These are phyloP conservation scores for Bombyx mandarina DNA, from an alignment of 1,140 invertebrate species.

Conservation along the genomic window DNA sequence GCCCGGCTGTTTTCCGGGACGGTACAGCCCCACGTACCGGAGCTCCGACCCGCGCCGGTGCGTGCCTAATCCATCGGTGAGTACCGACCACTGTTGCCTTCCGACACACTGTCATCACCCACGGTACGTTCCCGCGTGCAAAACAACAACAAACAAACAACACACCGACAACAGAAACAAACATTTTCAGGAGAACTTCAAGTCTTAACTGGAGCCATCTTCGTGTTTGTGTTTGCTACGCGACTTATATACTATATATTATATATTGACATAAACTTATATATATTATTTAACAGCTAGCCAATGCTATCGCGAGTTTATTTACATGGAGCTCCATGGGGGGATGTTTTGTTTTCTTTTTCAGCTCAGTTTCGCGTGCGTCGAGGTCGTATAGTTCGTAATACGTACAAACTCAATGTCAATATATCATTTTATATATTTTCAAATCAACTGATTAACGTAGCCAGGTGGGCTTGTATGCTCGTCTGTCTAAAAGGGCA, in stretches of 20 bases:
- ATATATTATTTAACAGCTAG: slow-evolving; percentile 15
- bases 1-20: slow-evolving; percentile 65
- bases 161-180: slow-evolving; percentile 1
- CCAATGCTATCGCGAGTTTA: slow-evolving; percentile 29
- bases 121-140: neutral
- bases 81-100: slow-evolving; percentile 25
- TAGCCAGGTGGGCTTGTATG: too few relatives aligned
- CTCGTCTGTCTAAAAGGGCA: too few relatives aligned
- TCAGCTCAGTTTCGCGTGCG: slow-evolving; percentile 10
- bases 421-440: too few relatives aligned
- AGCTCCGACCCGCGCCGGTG: slow-evolving; percentile 61
- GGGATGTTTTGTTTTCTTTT: slow-evolving; percentile 15
- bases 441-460: too few relatives aligned
- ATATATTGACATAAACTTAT: slow-evolving; percentile 1
- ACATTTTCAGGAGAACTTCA: slow-evolving; percentile 12
- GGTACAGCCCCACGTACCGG: slow-evolving; percentile 68
- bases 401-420: too few relatives aligned
- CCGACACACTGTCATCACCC: neutral
- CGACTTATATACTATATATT: slow-evolving; percentile 21
- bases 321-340: slow-evolving; percentile 34
- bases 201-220: neutral
- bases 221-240: slow-evolving; percentile 22
- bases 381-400: too few relatives aligned
- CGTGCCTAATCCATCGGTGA: slow-evolving; percentile 67
- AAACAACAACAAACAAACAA: neutral